phyloP scores from a whole-genome alignment of 2,888 invertebrate genomes.

The Cantharis rustica region DNA sequence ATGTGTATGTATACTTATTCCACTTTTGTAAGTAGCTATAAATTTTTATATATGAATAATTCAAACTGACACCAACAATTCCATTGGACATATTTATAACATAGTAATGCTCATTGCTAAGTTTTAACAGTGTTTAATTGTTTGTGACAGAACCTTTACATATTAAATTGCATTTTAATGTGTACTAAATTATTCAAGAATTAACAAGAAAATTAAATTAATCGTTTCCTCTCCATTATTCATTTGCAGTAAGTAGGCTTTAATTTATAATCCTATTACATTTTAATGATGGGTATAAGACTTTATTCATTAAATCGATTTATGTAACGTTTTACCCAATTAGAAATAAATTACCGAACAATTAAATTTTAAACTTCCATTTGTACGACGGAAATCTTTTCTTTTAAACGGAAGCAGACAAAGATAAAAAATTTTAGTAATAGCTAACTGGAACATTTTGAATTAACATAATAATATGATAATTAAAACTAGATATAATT shows the following conservation, averaged over 20 bases:
- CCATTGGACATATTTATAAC: constrained; percentile 33
- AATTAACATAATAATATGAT: constrained; percentile 39
- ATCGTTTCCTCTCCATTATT: constrained; percentile 25
- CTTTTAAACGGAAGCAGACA: not conserved
- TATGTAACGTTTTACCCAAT: not conserved
- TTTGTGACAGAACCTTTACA: constrained; percentile 32
- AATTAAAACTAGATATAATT: constrained; percentile 51
- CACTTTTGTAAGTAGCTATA: constrained; percentile 26
- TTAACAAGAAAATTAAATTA: constrained; percentile 20
- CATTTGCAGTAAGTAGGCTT: constrained; percentile 4
- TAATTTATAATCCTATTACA: constrained; percentile 8
- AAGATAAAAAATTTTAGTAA: not conserved
- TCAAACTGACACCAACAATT: constrained; percentile 28
- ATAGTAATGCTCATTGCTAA: constrained; percentile 29
- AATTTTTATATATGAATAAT: constrained; percentile 30
- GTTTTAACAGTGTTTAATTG: constrained; percentile 31
- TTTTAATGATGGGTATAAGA: constrained; percentile 17
- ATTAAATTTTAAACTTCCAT: constrained; percentile 11
- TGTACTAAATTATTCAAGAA: constrained; percentile 18
- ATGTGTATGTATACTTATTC: constrained; percentile 8
- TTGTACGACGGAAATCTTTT: not conserved
- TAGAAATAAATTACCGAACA: constrained; percentile 25
- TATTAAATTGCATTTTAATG: constrained; percentile 24
- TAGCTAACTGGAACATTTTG: not conserved
- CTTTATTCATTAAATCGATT: not conserved